Percentiles rank a stretch among this genome's conserved stretches.
Conservation (phyloP, 2,113 vertebrate species). For the Nesoenas mayeri region DNA sequence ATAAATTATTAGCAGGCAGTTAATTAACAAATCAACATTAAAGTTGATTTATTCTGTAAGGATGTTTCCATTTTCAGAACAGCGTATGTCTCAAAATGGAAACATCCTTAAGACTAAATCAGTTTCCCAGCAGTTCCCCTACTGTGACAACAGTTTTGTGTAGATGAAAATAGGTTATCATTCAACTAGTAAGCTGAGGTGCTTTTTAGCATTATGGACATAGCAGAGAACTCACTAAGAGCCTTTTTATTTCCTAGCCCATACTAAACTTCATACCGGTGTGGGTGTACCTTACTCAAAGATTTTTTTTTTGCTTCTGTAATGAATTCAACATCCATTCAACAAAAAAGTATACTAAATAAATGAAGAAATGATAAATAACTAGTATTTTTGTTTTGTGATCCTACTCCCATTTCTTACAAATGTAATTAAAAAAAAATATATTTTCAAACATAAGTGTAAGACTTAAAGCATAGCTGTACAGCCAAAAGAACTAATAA, state of each 20-base stretch:
- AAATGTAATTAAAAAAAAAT: background rate
- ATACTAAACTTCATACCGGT: background rate
- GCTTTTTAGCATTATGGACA: background rate
- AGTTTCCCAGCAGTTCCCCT: background rate
- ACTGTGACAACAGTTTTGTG: rapidly evolving
- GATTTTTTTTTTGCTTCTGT: background rate
- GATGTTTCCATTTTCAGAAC: background rate
- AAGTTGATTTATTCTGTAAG: background rate
- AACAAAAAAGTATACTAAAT: background rate
- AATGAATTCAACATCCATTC: background rate
- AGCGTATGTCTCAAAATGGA: background rate
- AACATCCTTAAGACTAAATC: background rate
- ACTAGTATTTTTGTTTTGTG: background rate
- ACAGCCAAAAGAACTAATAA: background rate
- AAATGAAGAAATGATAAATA: background rate
- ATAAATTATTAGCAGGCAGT: background rate
- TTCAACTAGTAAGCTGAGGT: background rate
- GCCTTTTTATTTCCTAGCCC: background rate
- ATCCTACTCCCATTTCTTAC: background rate
- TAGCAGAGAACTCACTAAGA: background rate
- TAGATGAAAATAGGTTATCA: background rate
- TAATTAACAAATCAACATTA: background rate
- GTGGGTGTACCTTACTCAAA: rapidly evolving
- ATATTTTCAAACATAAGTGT: background rate
- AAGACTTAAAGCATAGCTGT: background rate